These are phyloP conservation scores for Acanthosepion lycidas DNA, from an alignment of 2,888 invertebrate species.

Conservation along the genomic window DNA sequence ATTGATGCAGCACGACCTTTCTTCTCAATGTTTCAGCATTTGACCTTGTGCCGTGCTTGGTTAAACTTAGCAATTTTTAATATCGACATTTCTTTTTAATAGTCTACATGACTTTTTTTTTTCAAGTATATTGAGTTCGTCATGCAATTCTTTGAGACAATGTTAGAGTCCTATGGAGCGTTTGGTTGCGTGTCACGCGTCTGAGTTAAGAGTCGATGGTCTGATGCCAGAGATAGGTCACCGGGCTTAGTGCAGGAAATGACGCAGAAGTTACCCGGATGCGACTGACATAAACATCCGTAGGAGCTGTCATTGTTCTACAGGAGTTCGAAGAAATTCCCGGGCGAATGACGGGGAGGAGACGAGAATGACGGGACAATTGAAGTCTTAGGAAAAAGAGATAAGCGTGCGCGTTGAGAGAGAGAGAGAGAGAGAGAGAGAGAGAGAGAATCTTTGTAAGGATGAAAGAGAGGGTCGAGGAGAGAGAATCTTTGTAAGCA, in stretches of 20 bases:
- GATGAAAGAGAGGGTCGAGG: background rate
- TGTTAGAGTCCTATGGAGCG: background rate
- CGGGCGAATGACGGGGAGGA: background rate
- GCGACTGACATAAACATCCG: background rate
- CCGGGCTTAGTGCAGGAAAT: background rate
- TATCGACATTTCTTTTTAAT: no score
- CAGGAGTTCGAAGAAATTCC: background rate
- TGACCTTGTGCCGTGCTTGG: no score
- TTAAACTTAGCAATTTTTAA: no score
- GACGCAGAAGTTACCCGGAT: background rate
- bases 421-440: no score
- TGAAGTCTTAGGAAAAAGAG: background rate
- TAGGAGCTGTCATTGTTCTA: background rate
- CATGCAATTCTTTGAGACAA: background rate
- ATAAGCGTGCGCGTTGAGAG: no score
- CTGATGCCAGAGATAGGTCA: background rate
- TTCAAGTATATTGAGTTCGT: background rate
- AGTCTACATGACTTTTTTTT: no score
- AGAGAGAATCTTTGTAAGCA: background rate
- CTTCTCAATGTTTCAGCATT: no score
- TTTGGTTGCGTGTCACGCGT: background rate
- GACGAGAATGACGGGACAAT: background rate
- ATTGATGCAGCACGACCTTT: no score
- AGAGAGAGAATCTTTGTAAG: no score
- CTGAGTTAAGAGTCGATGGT: background rate